Evolutionary conservation across 2,888 invertebrate species (phyloP).

Genomic region (Ochropleura plecta): DNA sequence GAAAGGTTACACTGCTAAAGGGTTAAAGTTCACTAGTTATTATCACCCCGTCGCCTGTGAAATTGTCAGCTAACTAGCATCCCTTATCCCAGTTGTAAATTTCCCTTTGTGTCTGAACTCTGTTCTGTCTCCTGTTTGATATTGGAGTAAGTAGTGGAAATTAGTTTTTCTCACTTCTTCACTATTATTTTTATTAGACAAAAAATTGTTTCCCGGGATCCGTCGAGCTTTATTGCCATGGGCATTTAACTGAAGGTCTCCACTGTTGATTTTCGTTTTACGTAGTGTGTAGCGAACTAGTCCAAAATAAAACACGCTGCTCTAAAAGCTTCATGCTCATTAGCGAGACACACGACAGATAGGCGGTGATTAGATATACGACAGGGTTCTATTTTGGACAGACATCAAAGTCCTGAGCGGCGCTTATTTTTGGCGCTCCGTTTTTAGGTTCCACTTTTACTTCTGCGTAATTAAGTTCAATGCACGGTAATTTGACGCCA

Average conservation of each 20-base stretch:
- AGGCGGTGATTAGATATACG: constrained; percentile 6
- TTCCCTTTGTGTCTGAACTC: background rate
- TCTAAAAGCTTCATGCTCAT: constrained; percentile 34
- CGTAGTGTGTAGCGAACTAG: background rate
- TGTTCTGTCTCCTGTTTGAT: background rate
- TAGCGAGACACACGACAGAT: constrained; percentile 34
- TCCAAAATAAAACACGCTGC: constrained; percentile 5
- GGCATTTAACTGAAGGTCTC: background rate
- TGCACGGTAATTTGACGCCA: constrained; percentile 12
- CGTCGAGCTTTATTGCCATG: background rate
- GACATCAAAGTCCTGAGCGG: constrained; percentile 41
- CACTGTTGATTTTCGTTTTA: background rate
- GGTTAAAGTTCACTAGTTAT: constrained; percentile 59
- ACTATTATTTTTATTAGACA: background rate
- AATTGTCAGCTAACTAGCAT: constrained; percentile 39
- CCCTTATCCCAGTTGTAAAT: background rate
- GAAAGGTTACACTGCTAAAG: constrained; percentile 58
- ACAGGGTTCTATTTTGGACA: constrained; percentile 39
- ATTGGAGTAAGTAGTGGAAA: background rate
- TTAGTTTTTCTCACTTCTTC: background rate
- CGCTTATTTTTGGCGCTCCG: constrained; percentile 31
- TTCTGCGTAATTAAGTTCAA: constrained; percentile 38
- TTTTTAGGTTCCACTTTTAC: constrained; percentile 35
- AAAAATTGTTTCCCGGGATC: background rate
- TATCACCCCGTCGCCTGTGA: constrained; percentile 49